Conservation (phyloP, 1,140 invertebrate species). For the Thereuonema tuberculata region DNA sequence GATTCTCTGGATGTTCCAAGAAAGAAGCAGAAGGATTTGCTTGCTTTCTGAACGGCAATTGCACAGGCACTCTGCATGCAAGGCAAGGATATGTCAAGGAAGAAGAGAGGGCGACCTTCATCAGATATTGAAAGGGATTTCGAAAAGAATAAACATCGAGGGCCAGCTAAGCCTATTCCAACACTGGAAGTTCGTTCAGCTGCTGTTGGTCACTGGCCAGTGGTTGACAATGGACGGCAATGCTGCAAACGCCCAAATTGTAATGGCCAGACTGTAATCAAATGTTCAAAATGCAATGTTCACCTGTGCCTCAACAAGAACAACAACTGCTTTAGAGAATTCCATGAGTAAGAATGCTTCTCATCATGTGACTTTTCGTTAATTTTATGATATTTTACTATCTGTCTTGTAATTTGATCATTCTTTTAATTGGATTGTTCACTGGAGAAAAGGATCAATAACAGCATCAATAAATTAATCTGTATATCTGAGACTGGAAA, state of each 20-base stretch:
- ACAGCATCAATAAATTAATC: neutral
- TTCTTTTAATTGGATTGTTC: neutral
- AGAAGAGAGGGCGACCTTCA: neutral
- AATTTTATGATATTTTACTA: neutral
- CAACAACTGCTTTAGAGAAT: neutral
- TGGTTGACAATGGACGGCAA: neutral
- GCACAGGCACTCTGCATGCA: neutral
- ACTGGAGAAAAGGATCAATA: neutral
- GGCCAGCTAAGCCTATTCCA: neutral
- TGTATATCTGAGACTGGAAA: neutral
- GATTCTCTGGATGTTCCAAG: neutral
- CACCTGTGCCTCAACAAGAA: neutral
- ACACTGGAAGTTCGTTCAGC: neutral
- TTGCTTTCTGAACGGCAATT: neutral
- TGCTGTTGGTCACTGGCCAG: neutral
- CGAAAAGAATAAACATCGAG: neutral
- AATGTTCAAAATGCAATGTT: neutral
- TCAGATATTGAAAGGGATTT: neutral
- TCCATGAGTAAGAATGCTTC: neutral
- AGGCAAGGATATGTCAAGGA: neutral
- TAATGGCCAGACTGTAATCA: neutral
- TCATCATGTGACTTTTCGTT: neutral
- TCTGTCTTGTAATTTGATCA: neutral
- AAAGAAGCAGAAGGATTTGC: neutral
- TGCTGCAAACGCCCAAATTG: neutral